Base-by-base conservation (phyloP, 2,888 invertebrate genomes). In the Cantharis rustica region DNA sequence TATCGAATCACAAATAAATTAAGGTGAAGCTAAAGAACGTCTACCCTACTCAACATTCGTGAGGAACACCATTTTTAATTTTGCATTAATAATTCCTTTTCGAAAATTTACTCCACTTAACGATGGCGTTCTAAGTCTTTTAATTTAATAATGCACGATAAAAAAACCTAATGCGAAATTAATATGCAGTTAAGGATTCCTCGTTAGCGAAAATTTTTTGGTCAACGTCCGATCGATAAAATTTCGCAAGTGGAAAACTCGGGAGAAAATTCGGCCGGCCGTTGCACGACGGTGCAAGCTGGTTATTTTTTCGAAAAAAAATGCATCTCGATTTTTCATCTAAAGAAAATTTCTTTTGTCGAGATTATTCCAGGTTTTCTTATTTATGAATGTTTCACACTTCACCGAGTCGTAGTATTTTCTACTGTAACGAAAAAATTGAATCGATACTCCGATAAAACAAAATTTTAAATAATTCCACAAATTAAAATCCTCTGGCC, bases 31-130 rank as follows among this genome's bases (percentile, higher is more conserved):
- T 23, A 20, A 16, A 66, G 64, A 66, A 66, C 64, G 64, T 66
- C 64, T 66, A 66, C 64, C 64, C 64, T 66, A 66, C 17, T 66
- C 64, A 66, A 20, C 17, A 66, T 66, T 66, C 64, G 64, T 66
- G 64, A 66, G 20, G 64, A 66, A 66, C 23, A 23, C 16, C 23
- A 23, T 66, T 66, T 66, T 66, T 66, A 66, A 66, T 23, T 23
- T 66, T 23, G 23, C 64, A 66, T 66, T 66, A 66, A 66, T 66
- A 20, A 20, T 20, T 66, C 20, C n/a, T 66, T 17, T 66, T 20
- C 16, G n/a, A 17, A 16, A 66, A 66, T 47, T 47, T 47, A 31
- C 31, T 13, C 16, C 13, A 10, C 27, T 17, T 64, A 66, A 20
- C 20, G 20, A 66, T 20, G 17, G 64, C 64, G 20, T 66, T 66